Percentiles rank a stretch among this genome's conserved stretches.
Evolutionary conservation across 2,888 invertebrate species (phyloP).

Genomic region (Escarpia spicata): DNA sequence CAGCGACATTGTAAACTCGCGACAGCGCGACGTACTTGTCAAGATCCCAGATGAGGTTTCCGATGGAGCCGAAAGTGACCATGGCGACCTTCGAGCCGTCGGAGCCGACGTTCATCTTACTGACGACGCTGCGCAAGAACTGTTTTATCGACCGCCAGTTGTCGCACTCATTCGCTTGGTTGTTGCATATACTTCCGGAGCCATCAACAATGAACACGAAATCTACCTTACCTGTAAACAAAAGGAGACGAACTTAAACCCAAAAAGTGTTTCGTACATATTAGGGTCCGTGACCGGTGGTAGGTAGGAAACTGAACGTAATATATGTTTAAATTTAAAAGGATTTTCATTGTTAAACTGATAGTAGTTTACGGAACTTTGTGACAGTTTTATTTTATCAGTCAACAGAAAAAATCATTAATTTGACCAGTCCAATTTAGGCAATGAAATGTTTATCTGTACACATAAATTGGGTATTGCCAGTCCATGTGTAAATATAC

Average conservation of each 20-base stretch:
- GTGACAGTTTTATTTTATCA: too few species aligned
- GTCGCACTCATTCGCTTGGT: slow-evolving; percentile 13
- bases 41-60: slow-evolving; percentile 20
- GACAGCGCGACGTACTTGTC: not conserved
- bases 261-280: not conserved
- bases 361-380: too few species aligned
- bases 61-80: slow-evolving; percentile 19
- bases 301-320: too few species aligned
- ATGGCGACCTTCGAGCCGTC: slow-evolving; percentile 23
- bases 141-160: slow-evolving; percentile 21
- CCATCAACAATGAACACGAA: slow-evolving; percentile 28
- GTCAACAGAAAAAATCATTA: too few species aligned
- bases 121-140: slow-evolving; percentile 1
- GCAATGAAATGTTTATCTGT: too few species aligned
- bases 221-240: slow-evolving; percentile 21
- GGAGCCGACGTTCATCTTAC: not conserved
- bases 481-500: too few species aligned
- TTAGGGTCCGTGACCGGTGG: too few species aligned
- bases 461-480: too few species aligned
- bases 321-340: too few species aligned
- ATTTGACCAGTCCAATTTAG: too few species aligned
- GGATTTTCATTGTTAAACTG: too few species aligned
- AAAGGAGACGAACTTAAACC: not conserved
- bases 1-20: not conserved
- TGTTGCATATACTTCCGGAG: slow-evolving; percentile 19